Evolutionary conservation across 92 coral and sea anemone genomes (phyloP).

Genomic region (Epizoanthus stellaris): DNA sequence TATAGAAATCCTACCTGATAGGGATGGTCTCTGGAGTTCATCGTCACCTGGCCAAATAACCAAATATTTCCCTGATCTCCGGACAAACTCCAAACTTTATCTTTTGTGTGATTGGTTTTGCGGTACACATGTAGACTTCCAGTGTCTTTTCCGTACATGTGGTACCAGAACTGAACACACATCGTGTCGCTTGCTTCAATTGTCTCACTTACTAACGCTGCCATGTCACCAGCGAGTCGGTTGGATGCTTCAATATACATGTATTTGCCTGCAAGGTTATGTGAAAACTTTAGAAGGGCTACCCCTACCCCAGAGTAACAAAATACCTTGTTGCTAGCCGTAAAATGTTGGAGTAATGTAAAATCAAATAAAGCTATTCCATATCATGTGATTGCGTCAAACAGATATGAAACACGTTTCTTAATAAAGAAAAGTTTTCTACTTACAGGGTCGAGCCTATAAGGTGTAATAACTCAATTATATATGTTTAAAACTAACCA

Average conservation of each 20-base stretch:
- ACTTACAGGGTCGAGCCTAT: no score
- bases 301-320: no score
- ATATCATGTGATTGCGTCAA: no score
- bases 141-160: slow-evolving; percentile 73
- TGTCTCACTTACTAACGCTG: slow-evolving; percentile 51
- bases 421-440: no score
- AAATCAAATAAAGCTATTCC: no score
- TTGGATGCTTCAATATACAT: slow-evolving; percentile 76
- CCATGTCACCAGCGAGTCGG: slow-evolving; percentile 51
- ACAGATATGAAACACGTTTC: no score
- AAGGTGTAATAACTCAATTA: no score
- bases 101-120: slow-evolving; percentile 47
- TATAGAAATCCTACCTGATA: not conserved
- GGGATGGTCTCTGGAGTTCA: slow-evolving; percentile 1
- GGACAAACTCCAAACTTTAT: slow-evolving; percentile 60
- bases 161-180: slow-evolving; percentile 86
- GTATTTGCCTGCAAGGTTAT: slow-evolving; percentile 59
- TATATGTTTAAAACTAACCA: no score
- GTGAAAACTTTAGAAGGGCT: no score
- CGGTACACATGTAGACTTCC: slow-evolving; percentile 63
- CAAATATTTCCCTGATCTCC: slow-evolving; percentile 69
- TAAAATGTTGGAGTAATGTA: no score
- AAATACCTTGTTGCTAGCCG: no score
- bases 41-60: slow-evolving; percentile 74
- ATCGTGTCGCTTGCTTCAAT: slow-evolving; percentile 49